Base-by-base conservation (phyloP, 2,113 vertebrate species). In the Trematocara nigrifrons region DNA sequence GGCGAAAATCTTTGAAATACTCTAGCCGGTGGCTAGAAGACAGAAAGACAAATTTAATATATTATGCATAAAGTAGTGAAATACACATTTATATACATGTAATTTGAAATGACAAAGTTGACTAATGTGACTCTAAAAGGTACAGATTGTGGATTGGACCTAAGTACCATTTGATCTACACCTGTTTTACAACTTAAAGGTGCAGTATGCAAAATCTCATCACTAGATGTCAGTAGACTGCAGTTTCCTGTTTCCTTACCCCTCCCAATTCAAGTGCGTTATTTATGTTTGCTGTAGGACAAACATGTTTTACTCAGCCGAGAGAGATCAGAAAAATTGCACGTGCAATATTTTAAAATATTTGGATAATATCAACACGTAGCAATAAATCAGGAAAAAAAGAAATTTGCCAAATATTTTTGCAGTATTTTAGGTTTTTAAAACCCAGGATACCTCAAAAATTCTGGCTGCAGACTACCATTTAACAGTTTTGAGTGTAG, bases 1-100 rank as follows among this genome's bases (percentile, higher is more conserved):
- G 82, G 78, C 33, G 81, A 86, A 97, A 97, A 35, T 49, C 42
- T 92, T 96, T 87, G 87, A 97, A 97, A 93, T 96, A 97, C 52
- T 96, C 92, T 77, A 96, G 89, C 57, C 47, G 59, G 83, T 95
- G 95, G 86, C 95, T 95, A 71, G 45, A 13, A 85, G 33, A 85
- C 18, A 87, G 15, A 81, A 2, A 83, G 9, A 80, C 0, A 84
- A 20, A 80, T 16, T 40, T 10, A 1, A 83, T 56, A 78, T 26
- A 18, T 16, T 5, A 82, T 49, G 7, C 1, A 15, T 3, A 33
- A n/a, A 0, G 29, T 12, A 18, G 10, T n/a, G 45, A 76, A 11
- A 76, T 76, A 51, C 26, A 49, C 13, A 74, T 47, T 26, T 47
- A 47, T 45, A 18, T 18, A 74, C 8, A 47, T 31, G 4, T 26